Evolutionary conservation across 2,113 vertebrate genomes (phyloP).

Genomic region (Heptranchias perlo): DNA sequence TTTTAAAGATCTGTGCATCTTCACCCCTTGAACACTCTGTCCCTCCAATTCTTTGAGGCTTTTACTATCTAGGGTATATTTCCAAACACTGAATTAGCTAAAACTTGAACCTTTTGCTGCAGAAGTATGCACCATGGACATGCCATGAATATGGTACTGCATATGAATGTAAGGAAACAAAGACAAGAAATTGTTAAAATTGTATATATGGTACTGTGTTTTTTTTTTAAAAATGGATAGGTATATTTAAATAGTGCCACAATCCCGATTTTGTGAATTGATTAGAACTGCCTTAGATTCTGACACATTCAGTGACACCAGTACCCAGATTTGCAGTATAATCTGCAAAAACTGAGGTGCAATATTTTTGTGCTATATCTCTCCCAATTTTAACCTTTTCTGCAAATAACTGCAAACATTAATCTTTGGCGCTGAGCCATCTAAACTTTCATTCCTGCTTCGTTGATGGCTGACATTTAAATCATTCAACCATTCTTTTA

Average conservation of each 20-base stretch:
- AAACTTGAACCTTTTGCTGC: neutral
- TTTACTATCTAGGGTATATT: neutral
- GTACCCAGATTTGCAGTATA: too few species aligned
- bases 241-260: neutral
- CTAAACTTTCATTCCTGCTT: constrained; percentile 18
- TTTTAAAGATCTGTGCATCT: neutral
- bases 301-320: neutral
- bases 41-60: neutral
- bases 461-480: constrained; percentile 30
- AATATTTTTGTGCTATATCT: neutral
- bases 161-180: neutral
- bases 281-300: neutral
- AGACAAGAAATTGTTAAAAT: neutral
- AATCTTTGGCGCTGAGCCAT: neutral
- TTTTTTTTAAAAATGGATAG: neutral
- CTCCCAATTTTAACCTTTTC: neutral
- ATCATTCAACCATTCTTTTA: constrained; percentile 28
- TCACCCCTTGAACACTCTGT: neutral
- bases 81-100: neutral
- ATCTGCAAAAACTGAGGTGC: neutral
- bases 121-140: too few species aligned
- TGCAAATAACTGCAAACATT: constrained; percentile 18
- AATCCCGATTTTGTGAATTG: neutral
- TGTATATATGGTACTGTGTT: neutral
- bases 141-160: neutral